phyloP scores from a whole-genome alignment of 2,113 vertebrate genomes.

The Scatophagus argus region DNA sequence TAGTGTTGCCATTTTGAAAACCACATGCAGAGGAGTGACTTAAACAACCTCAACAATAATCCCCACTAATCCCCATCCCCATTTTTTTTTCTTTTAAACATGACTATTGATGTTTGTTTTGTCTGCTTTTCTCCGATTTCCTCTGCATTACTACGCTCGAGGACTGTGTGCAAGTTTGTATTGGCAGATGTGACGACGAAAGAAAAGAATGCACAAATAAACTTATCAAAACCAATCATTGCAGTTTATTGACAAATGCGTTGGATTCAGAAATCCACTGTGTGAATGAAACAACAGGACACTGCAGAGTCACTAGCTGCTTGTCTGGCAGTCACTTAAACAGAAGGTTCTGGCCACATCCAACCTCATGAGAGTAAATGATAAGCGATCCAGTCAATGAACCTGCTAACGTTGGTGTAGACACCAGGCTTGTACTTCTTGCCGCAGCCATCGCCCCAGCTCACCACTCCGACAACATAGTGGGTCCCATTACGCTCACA shows the following conservation, averaged over 20 bases:
- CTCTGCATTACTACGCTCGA: not conserved
- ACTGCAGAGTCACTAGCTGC: not conserved
- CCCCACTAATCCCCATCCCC: too few species aligned
- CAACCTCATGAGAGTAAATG: slow-evolving; percentile 8
- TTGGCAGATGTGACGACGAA: not conserved
- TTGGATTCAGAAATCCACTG: not conserved
- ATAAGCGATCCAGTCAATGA: slow-evolving; percentile 84
- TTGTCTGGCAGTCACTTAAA: not conserved
- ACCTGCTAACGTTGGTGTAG: slow-evolving; percentile 86
- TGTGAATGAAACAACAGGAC: not conserved
- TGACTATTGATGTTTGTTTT: not conserved
- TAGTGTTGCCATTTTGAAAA: too few species aligned
- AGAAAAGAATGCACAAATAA: too few species aligned
- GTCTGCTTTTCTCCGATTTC: not conserved
- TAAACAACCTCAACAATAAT: too few species aligned
- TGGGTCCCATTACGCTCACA: slow-evolving; percentile 83
- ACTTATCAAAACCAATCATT: not conserved
- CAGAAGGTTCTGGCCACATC: not conserved
- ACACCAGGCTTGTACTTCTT: slow-evolving; percentile 88
- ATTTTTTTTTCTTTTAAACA: not conserved
- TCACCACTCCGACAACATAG: slow-evolving; percentile 88
- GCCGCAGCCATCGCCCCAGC: slow-evolving; percentile 89
- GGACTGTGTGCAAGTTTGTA: not conserved
- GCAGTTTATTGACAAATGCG: not conserved
- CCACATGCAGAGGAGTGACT: too few species aligned